phyloP scores from a whole-genome alignment of 2,888 invertebrate genomes.

The Biston stratarius region DNA sequence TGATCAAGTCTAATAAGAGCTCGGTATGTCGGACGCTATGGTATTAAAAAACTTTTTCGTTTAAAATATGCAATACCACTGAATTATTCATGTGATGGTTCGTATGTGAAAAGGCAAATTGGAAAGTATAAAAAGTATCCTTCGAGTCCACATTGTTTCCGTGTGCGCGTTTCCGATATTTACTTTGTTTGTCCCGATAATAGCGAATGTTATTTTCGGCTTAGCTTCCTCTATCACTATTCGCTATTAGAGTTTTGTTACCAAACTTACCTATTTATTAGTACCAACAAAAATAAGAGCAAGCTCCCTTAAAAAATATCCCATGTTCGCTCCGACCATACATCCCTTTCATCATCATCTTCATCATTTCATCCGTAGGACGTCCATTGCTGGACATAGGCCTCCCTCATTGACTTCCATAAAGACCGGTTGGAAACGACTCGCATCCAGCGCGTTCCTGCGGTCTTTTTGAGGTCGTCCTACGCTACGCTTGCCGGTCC shows the following conservation, averaged over 20 bases:
- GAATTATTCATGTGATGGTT: constrained; percentile 57
- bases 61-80: constrained; percentile 58
- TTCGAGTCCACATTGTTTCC: constrained; percentile 39
- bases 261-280: neutral
- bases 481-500: too few species aligned
- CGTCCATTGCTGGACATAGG: too few species aligned
- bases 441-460: too few species aligned
- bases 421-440: too few species aligned
- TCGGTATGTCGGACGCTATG: constrained; percentile 47
- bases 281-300: neutral
- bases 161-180: constrained; percentile 18
- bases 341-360: too few species aligned
- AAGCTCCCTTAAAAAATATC: neutral
- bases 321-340: too few species aligned
- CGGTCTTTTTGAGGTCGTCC: too few species aligned
- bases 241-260: neutral
- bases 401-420: too few species aligned
- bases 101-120: constrained; percentile 53
- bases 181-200: constrained; percentile 22
- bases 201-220: constrained; percentile 11
- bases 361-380: too few species aligned
- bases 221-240: neutral
- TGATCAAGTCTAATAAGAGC: constrained; percentile 52
- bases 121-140: constrained; percentile 51
- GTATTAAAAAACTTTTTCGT: constrained; percentile 60